Evolutionary conservation across 92 coral and sea anemone genomes (phyloP).

Genomic region (Parazoanthus darwini): DNA sequence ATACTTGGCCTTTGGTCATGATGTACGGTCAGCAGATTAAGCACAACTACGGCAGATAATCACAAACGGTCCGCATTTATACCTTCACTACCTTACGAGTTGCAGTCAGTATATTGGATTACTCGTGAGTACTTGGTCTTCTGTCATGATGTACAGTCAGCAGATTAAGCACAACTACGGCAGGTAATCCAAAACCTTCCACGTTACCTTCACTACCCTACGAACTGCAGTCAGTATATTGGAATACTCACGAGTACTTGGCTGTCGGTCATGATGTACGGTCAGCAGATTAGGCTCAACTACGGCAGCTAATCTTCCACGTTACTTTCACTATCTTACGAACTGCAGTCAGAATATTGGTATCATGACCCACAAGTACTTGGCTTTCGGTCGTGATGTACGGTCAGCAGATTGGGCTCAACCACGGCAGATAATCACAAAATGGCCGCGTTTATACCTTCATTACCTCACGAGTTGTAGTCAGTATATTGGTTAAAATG

Average conservation of each 20-base stretch:
- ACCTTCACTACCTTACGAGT: slow-evolving; percentile 79
- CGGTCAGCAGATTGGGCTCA: no score
- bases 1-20: slow-evolving; percentile 37
- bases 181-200: no score
- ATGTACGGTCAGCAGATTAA: neutral
- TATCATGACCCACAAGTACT: slow-evolving; percentile 62
- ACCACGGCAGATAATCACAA: no score
- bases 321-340: neutral
- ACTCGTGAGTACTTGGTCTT: slow-evolving; percentile 52
- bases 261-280: neutral
- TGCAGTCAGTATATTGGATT: no score
- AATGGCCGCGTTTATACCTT: neutral
- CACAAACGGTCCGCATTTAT: no score
- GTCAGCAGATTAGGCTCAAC: no score
- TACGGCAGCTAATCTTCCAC: no score
- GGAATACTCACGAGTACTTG: slow-evolving; percentile 53
- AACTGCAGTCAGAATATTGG: slow-evolving; percentile 68
- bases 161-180: no score
- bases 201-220: no score
- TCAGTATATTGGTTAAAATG: no score
- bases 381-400: slow-evolving; percentile 13
- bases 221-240: slow-evolving; percentile 35
- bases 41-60: no score
- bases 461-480: slow-evolving; percentile 68
- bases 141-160: neutral